A percentile compares a stretch with the other conserved stretches of the same genome.
phyloP scores from a whole-genome alignment of 2,797 vertebrate species.

The Rhodeus uyekii region DNA sequence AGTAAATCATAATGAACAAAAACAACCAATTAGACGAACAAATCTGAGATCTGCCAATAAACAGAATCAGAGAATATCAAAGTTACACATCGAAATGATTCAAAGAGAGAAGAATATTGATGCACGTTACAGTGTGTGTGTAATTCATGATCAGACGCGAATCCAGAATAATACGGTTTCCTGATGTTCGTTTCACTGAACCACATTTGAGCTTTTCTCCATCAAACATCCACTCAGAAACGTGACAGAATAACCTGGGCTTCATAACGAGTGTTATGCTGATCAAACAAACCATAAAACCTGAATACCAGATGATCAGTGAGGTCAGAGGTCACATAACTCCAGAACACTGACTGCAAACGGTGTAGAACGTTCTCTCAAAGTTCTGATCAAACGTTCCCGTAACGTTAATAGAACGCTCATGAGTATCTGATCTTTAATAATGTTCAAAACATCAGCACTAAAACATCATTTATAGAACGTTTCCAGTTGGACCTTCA shows the following conservation, averaged over 20 bases:
- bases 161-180: not conserved
- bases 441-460: not conserved
- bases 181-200: no score
- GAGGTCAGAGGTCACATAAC: constrained; percentile 1
- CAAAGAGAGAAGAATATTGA: not conserved
- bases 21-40: not conserved
- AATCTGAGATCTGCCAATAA: not conserved
- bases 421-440: not conserved
- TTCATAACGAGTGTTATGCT: not conserved
- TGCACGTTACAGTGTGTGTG: not conserved
- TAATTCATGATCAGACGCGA: not conserved
- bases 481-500: no score
- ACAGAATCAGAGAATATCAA: no score
- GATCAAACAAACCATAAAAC: not conserved
- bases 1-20: not conserved
- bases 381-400: not conserved
- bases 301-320: not conserved
- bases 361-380: not conserved
- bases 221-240: not conserved
- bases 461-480: no score
- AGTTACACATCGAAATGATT: not conserved
- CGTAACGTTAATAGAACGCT: not conserved
- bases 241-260: not conserved
- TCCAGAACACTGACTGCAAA: not conserved
- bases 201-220: not conserved